These are phyloP conservation scores for Neoniphon sammara DNA, from an alignment of 2,797 vertebrate genomes.

Conservation along the genomic window DNA sequence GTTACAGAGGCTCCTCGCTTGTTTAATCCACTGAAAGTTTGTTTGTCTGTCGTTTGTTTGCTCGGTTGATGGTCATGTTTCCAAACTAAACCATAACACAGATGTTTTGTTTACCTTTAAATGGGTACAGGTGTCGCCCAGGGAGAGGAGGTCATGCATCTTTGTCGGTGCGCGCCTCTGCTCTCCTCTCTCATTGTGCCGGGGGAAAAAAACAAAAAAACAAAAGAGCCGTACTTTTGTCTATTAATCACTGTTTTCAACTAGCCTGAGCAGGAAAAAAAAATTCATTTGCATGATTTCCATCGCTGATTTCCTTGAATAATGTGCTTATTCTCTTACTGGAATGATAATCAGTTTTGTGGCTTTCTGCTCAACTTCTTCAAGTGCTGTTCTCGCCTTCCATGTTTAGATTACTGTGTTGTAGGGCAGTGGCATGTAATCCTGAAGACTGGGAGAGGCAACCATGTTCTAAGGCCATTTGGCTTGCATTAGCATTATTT, in stretches of 20 bases:
- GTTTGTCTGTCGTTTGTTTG: conserved; percentile 12
- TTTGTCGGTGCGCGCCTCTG: conserved; percentile 18
- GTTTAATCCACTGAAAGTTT: conserved; percentile 17
- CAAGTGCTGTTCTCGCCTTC: conserved; percentile 53
- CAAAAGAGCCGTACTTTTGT: conserved; percentile 40
- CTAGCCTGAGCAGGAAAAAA: conserved; percentile 30
- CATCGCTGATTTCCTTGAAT: conserved; percentile 67
- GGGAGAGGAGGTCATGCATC: conserved; percentile 30
- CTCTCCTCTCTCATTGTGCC: conserved; percentile 6
- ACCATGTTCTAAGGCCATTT: conserved; percentile 37
- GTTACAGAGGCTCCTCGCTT: neutral
- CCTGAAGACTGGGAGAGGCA: conserved; percentile 25
- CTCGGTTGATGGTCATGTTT: conserved; percentile 15
- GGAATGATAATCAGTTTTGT: conserved; percentile 67
- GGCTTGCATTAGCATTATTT: conserved; percentile 57
- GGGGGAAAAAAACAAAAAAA: neutral
- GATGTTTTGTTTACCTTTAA: conserved; percentile 30
- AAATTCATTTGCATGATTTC: conserved; percentile 73
- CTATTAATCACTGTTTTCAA: conserved; percentile 68
- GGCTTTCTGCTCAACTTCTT: conserved; percentile 60
- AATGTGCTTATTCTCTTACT: conserved; percentile 64
- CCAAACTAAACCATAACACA: conserved; percentile 14
- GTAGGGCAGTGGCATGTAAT: conserved; percentile 42
- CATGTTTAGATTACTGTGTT: conserved; percentile 55
- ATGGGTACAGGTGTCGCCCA: conserved; percentile 1